phyloP scores from a whole-genome alignment of 2,113 vertebrate species.

The Melanotaenia duboulayi region DNA sequence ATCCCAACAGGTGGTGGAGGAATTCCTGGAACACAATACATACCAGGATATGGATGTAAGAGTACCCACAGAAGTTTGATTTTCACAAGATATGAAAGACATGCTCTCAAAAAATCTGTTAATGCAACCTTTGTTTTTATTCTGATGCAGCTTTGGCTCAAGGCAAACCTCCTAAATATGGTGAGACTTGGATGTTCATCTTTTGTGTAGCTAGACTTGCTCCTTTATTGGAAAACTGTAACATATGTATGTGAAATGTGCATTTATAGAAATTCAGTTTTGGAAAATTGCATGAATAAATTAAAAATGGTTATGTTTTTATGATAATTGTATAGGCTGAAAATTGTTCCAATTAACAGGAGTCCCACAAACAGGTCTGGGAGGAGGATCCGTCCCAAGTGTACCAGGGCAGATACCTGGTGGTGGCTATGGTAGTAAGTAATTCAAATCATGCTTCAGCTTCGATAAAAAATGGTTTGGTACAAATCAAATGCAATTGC shows the following conservation, averaged over 20 bases:
- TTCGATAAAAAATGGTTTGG: not conserved
- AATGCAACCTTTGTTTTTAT: not conserved
- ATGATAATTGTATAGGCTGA: not conserved
- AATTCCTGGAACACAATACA: slow-evolving; percentile 39
- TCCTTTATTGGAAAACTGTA: not conserved
- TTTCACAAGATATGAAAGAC: not conserved
- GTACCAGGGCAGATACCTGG: slow-evolving; percentile 51
- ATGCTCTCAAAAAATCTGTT: not conserved
- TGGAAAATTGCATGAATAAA: not conserved
- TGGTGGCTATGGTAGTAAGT: slow-evolving; percentile 55
- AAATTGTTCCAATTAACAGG: slow-evolving; percentile 20
- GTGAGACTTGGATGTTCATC: slow-evolving; percentile 47
- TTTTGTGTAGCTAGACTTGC: not conserved
- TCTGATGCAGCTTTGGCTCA: slow-evolving; percentile 55
- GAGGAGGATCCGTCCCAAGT: slow-evolving; percentile 53
- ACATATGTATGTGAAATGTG: not conserved
- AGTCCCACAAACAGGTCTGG: slow-evolving; percentile 47
- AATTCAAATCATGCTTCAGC: not conserved
- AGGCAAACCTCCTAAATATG: slow-evolving; percentile 68
- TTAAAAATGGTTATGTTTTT: not conserved
- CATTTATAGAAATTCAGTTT: not conserved
- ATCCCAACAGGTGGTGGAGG: slow-evolving; percentile 37
- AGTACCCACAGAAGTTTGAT: not conserved
- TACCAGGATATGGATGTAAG: slow-evolving; percentile 74
- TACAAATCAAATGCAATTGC: not conserved